Conservation (phyloP, 1,140 invertebrate genomes). For the Lepidurus apus region DNA sequence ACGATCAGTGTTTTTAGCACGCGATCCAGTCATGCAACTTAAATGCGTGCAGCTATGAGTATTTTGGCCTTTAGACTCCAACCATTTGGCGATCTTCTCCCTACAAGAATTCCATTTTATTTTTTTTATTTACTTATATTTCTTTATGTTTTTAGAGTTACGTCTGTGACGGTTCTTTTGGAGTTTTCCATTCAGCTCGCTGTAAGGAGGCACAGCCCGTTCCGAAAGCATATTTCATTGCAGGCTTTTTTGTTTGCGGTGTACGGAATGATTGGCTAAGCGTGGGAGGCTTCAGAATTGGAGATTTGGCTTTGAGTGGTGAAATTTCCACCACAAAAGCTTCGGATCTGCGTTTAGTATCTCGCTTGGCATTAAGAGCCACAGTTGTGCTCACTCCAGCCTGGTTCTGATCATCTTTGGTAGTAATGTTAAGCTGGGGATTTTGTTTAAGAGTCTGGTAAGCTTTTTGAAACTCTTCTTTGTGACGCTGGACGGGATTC, state of each 20-base stretch:
- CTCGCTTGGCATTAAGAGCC: neutral
- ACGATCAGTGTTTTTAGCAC: neutral
- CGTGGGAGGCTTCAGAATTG: neutral
- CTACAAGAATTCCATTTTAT: neutral
- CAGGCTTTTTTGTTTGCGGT: neutral
- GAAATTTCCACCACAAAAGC: slow-evolving; percentile 1
- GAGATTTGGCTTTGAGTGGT: neutral
- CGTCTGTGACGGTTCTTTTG: neutral
- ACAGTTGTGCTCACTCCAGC: neutral
- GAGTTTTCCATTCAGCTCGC: neutral
- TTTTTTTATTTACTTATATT: neutral
- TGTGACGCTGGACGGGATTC: neutral
- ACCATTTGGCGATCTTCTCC: neutral
- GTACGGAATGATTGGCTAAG: neutral
- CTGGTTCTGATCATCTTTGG: neutral
- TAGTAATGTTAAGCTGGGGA: neutral
- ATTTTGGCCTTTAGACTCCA: neutral
- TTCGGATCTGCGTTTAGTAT: neutral
- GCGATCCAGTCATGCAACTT: neutral
- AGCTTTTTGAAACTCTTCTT: neutral
- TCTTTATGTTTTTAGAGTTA: neutral
- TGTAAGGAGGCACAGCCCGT: neutral
- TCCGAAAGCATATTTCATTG: neutral
- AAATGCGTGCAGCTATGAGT: neutral
- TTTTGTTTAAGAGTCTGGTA: neutral